Conservation (phyloP, 2,113 vertebrate genomes). For the Trochalopteron elliotii region DNA sequence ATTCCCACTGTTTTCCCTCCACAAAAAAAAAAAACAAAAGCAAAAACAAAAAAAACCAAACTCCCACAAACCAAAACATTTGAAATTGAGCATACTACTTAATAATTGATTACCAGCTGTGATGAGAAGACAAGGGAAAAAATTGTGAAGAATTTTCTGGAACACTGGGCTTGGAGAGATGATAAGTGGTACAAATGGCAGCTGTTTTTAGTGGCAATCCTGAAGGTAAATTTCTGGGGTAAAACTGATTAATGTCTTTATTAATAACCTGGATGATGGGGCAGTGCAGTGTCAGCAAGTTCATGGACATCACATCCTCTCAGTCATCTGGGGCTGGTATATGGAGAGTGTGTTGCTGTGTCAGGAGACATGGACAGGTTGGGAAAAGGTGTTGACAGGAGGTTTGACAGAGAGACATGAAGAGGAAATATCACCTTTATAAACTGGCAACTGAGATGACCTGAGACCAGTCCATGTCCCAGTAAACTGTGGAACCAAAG, state of each 20-base stretch:
- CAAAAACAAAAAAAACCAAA: too few species aligned
- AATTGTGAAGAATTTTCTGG: neutral
- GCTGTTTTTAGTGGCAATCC: neutral
- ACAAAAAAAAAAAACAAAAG: neutral
- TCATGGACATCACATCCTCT: neutral
- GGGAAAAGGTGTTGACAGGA: neutral
- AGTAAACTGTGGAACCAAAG: neutral
- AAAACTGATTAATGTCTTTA: neutral
- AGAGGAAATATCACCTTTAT: neutral
- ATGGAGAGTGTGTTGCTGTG: neutral
- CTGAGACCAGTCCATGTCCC: neutral
- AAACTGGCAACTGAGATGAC: fast-evolving
- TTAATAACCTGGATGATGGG: neutral
- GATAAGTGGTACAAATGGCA: neutral
- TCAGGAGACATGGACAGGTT: neutral
- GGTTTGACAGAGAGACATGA: neutral
- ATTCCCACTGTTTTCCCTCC: neutral
- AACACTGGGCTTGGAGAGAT: neutral
- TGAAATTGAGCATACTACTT: neutral
- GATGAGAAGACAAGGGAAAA: neutral
- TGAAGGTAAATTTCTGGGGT: neutral
- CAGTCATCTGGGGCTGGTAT: neutral
- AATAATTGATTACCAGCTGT: neutral
- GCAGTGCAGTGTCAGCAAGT: neutral
- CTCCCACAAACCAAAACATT: neutral